Conservation (phyloP, 2,888 invertebrate species). For the Agapetus fuscipes region DNA sequence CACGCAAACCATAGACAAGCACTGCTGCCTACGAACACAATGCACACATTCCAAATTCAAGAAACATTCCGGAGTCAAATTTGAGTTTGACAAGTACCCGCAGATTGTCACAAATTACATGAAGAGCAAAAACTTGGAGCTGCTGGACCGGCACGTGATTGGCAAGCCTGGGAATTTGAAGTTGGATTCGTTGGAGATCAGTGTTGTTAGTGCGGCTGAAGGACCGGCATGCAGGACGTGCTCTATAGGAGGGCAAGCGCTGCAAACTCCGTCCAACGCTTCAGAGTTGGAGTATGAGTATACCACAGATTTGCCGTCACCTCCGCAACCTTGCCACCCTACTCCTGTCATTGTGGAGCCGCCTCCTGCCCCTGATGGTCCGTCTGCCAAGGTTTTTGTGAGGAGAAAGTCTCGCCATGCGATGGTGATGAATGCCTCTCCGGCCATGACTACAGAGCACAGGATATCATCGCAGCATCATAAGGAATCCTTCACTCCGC, state of each 20-base stretch:
- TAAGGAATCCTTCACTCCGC: too few relatives aligned
- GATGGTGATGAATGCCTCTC: constrained; percentile 38
- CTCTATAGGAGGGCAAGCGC: constrained; percentile 44
- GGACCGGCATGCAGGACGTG: constrained; percentile 39
- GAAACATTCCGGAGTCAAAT: constrained; percentile 62
- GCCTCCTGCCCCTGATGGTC: constrained; percentile 3
- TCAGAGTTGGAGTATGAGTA: constrained; percentile 59
- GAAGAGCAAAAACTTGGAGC: constrained; percentile 63
- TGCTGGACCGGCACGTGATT: constrained; percentile 48
- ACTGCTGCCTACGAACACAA: constrained; percentile 4
- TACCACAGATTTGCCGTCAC: constrained; percentile 31
- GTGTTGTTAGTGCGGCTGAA: constrained; percentile 37
- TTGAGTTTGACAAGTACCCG: constrained; percentile 64
- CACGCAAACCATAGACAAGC: too few relatives aligned
- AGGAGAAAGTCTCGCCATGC: constrained; percentile 38
- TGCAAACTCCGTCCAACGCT: constrained; percentile 71
- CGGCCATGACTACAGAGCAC: too few relatives aligned
- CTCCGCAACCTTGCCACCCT: constrained; percentile 36
- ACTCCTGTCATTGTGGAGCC: constrained; percentile 18
- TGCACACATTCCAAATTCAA: constrained; percentile 50
- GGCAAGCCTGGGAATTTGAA: constrained; percentile 47
- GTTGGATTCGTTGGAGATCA: constrained; percentile 43
- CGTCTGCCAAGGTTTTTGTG: constrained; percentile 26
- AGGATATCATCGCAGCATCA: too few relatives aligned
- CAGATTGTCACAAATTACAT: constrained; percentile 66